Base-by-base conservation (phyloP, 2,888 invertebrate species). In the Falcaria lacertinaria region DNA sequence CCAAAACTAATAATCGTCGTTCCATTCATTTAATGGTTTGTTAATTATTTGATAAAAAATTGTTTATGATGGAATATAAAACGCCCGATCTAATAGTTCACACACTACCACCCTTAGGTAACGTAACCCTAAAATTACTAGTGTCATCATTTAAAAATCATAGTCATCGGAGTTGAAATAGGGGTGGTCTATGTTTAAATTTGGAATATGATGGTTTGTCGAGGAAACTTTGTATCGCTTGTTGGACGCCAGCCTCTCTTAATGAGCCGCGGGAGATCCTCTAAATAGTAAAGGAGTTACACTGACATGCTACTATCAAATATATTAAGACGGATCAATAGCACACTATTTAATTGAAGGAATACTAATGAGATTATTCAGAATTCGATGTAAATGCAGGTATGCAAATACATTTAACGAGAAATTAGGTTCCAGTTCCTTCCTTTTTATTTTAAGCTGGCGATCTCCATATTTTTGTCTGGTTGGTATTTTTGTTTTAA, bases 101-200 rank as follows among this genome's bases (percentile, higher is more conserved):
- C 61, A 58, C 57, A 60, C 47, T 57, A 56, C 54, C 58, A 65
- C 70, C 69, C 69, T 66, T 73, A 11, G 50, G 56, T 53, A 53
- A 44, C 50, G 60, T 53, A 74, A 74, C 72, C 70, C 68, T 67
- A 69, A 68, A 62, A 62, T 54, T 44, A 52, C 48, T 53, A 42
- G 48, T 51, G 54, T 41, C 57, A 64, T 62, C 60, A 66, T 73
- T 71, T 70, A 72, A 71, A 73, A 71, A 66, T 66, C 64, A 70
- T 69, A 65, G 67, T 59, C 62, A 62, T 66, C 60, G 44, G 41
- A 55, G 48, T 48, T 51, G 34, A 53, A 62, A 86, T 84, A 81
- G 80, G 86, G 85, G 86, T 75, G 68, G 67, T 54, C 76, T 80
- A 71, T 81, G 69, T 79, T 81, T 82, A 79, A 80, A 83, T 84